Conservation (phyloP, 2,797 vertebrate genomes). For the Alosa sapidissima region DNA sequence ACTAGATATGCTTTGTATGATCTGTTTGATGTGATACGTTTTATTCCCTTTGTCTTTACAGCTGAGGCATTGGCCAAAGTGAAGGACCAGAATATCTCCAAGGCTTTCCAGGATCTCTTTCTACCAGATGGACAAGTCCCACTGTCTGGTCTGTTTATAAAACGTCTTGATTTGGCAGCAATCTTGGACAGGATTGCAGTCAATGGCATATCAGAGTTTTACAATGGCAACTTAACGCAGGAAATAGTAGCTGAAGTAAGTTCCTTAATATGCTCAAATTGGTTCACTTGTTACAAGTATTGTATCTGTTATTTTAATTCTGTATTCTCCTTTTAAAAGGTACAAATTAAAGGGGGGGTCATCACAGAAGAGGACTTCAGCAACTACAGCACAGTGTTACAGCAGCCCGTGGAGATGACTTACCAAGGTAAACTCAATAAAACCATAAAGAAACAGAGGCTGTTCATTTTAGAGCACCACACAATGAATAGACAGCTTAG, state of each 20-base stretch:
- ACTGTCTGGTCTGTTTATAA: conserved; percentile 76
- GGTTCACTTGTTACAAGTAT: not conserved
- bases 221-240: conserved; percentile 85
- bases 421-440: not conserved
- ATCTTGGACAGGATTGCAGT: conserved; percentile 81
- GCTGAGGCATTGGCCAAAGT: conserved; percentile 85
- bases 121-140: conserved; percentile 78
- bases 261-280: not conserved
- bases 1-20: not conserved
- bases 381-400: conserved; percentile 86
- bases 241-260: conserved; percentile 87
- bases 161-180: conserved; percentile 82
- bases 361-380: conserved; percentile 88
- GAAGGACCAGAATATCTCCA: conserved; percentile 78
- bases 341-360: conserved; percentile 81
- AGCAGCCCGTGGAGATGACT: conserved; percentile 80
- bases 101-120: conserved; percentile 82
- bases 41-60: conserved; percentile 49
- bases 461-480: not conserved
- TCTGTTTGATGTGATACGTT: not conserved
- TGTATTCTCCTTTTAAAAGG: conserved; percentile 66
- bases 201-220: conserved; percentile 84
- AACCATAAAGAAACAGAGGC: not conserved
- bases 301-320: not conserved
- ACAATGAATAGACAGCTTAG: not conserved